phyloP scores from a whole-genome alignment of 2,113 vertebrate species.

The Festucalex cinctus region DNA sequence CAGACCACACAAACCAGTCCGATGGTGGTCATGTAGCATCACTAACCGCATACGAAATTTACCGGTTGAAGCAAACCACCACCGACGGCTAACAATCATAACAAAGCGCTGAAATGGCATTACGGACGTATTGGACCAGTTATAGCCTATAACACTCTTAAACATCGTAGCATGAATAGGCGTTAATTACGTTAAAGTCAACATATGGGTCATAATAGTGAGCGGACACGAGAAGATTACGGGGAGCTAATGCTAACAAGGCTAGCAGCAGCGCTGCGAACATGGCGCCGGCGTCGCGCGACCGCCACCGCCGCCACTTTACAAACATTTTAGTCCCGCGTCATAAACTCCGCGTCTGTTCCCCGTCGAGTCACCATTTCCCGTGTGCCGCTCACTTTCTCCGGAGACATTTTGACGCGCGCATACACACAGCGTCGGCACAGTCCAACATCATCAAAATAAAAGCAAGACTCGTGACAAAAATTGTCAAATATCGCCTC shows the following conservation, averaged over 20 bases:
- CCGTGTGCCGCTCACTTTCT: conserved; percentile 4
- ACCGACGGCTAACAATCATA: background rate
- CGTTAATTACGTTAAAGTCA: background rate
- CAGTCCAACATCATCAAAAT: background rate
- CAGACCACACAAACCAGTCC: conserved; percentile 6
- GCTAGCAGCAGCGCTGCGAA: conserved; percentile 51
- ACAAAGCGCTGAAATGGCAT: background rate
- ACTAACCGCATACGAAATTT: background rate
- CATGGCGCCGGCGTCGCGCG: conserved; percentile 55
- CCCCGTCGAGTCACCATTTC: background rate
- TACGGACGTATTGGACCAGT: background rate
- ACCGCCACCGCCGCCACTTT: conserved; percentile 28
- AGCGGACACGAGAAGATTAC: background rate
- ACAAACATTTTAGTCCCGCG: background rate
- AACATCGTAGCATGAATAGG: background rate
- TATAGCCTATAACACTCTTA: too few species aligned
- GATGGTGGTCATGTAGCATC: background rate
- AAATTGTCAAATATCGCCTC: conserved; percentile 46
- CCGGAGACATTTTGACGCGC: background rate
- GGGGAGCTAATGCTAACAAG: conserved; percentile 47
- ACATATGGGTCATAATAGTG: background rate
- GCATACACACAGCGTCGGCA: background rate
- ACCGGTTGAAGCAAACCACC: background rate
- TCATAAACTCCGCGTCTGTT: background rate
- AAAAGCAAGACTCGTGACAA: background rate